These are phyloP conservation scores for Argyrosomus regius DNA, from an alignment of 2,797 vertebrate species.

Conservation along the genomic window DNA sequence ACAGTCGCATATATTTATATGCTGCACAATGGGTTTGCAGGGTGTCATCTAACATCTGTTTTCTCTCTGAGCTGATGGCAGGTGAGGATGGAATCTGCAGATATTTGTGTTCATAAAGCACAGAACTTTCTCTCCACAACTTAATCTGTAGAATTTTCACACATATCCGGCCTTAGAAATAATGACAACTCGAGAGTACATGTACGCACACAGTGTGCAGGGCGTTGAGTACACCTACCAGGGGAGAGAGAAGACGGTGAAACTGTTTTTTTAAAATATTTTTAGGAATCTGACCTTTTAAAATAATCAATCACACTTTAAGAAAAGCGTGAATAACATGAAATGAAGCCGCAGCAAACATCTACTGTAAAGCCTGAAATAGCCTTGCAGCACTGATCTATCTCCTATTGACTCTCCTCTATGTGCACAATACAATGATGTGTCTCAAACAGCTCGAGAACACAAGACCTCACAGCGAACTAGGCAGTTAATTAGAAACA, in stretches of 20 bases:
- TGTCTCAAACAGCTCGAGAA: slow-evolving; percentile 1
- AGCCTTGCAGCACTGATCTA: slow-evolving; percentile 1
- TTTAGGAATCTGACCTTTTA: too few species aligned
- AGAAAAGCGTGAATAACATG: not conserved
- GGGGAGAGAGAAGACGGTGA: not conserved
- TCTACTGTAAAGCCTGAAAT: not conserved
- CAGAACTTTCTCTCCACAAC: not conserved
- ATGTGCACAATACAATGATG: slow-evolving; percentile 10
- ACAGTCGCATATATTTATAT: not conserved
- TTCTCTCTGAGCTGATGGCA: slow-evolving; percentile 4
- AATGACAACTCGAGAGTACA: not conserved
- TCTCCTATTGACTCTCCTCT: slow-evolving; percentile 8
- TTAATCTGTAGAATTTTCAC: not conserved
- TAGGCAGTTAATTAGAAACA: slow-evolving; percentile 42
- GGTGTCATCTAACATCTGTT: slow-evolving; percentile 12
- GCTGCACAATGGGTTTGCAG: not conserved
- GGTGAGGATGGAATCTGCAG: slow-evolving; percentile 1
- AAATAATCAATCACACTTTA: not conserved
- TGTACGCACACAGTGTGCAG: not conserved
- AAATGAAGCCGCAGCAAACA: not conserved
- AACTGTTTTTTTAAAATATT: too few species aligned
- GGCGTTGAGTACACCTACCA: not conserved
- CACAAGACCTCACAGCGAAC: slow-evolving; percentile 6
- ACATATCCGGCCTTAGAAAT: not conserved
- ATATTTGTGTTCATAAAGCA: not conserved